Evolutionary conservation across 1,140 invertebrate species (phyloP).

Genomic region (Leptoteleia sp.): DNA sequence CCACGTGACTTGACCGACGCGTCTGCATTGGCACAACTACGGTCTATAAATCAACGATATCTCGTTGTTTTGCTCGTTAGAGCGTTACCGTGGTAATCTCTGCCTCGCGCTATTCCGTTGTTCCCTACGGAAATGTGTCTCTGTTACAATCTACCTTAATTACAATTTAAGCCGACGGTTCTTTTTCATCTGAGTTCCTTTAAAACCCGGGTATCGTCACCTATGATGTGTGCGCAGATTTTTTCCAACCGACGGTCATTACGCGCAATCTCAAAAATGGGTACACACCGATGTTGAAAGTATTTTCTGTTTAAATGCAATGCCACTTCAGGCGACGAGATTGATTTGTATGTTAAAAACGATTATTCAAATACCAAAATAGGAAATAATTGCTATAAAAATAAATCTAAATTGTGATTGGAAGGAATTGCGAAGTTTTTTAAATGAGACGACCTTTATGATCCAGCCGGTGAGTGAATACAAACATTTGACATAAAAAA

Average conservation of each 20-base stretch:
- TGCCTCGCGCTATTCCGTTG: slow-evolving; percentile 43
- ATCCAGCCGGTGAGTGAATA: too few relatives aligned
- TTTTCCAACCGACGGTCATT: slow-evolving; percentile 9
- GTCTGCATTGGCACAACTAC: slow-evolving; percentile 47
- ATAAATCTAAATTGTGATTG: too few relatives aligned
- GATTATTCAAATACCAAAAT: too few relatives aligned
- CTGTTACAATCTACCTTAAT: slow-evolving; percentile 34
- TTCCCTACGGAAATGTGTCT: slow-evolving; percentile 44
- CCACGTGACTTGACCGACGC: slow-evolving; percentile 67
- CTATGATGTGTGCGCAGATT: neutral
- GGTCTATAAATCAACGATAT: slow-evolving; percentile 70
- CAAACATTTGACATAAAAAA: too few relatives aligned
- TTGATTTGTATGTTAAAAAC: too few relatives aligned
- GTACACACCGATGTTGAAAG: too few relatives aligned
- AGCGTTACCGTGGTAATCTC: slow-evolving; percentile 48
- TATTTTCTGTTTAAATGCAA: too few relatives aligned
- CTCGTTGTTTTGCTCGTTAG: slow-evolving; percentile 74
- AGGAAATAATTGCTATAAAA: too few relatives aligned
- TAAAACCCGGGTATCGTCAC: slow-evolving; percentile 25
- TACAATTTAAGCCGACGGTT: slow-evolving; percentile 21
- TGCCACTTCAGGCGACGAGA: too few relatives aligned
- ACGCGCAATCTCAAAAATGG: too few relatives aligned
- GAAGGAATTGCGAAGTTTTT: too few relatives aligned
- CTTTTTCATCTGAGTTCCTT: slow-evolving; percentile 13
- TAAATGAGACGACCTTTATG: too few relatives aligned